phyloP scores from a whole-genome alignment of 2,888 invertebrate species.

The Drosophila flavopinicola region DNA sequence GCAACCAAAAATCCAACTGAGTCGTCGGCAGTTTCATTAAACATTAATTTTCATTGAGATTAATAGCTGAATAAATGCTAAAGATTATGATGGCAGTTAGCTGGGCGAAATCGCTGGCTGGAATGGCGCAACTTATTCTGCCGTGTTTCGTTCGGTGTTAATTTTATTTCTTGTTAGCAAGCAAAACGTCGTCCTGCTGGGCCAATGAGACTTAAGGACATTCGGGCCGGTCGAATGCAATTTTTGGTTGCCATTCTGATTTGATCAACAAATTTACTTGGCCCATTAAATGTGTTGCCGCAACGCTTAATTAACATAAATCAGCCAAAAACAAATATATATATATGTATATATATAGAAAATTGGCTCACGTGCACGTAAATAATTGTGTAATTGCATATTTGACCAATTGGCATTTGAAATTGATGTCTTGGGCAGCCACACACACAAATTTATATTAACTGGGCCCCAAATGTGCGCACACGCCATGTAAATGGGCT shows the following conservation, averaged over 20 bases:
- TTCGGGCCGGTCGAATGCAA: slow-evolving; percentile 29
- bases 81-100: slow-evolving; percentile 70
- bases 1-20: slow-evolving; percentile 43
- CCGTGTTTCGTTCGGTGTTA: slow-evolving; percentile 38
- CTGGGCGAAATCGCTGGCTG: slow-evolving; percentile 25
- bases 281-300: slow-evolving; percentile 51
- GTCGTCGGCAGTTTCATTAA: slow-evolving; percentile 54
- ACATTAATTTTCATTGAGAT: slow-evolving; percentile 78
- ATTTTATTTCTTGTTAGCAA: slow-evolving; percentile 53
- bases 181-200: slow-evolving; percentile 31
- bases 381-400: slow-evolving; percentile 68
- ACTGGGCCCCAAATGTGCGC: slow-evolving; percentile 29
- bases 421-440: slow-evolving; percentile 60
- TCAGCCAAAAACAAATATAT: slow-evolving; percentile 48
- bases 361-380: slow-evolving; percentile 35
- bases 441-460: slow-evolving; percentile 26
- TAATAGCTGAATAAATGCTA: slow-evolving; percentile 78
- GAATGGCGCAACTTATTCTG: slow-evolving; percentile 36
- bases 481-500: slow-evolving; percentile 36
- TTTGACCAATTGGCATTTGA: slow-evolving; percentile 68
- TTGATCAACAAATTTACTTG: slow-evolving; percentile 26
- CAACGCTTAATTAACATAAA: slow-evolving; percentile 65
- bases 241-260: slow-evolving; percentile 14
- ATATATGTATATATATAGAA: slow-evolving; percentile 15
- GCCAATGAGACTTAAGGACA: slow-evolving; percentile 2